These are phyloP conservation scores for Aspidapion aeneum DNA, from an alignment of 2,888 invertebrate species.

Conservation along the genomic window DNA sequence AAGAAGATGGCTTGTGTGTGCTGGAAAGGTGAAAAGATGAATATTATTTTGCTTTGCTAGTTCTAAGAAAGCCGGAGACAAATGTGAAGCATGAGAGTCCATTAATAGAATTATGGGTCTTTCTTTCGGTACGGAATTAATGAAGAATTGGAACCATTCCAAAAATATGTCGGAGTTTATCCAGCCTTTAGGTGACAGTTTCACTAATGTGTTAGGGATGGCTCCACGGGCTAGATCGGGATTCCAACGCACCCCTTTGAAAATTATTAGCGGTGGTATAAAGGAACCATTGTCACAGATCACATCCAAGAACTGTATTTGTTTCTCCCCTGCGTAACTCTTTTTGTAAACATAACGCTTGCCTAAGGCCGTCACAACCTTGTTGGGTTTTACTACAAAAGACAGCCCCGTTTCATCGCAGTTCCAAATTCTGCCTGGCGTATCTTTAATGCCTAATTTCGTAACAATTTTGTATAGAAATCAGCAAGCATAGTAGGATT, in stretches of 20 bases:
- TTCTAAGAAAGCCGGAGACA: background rate
- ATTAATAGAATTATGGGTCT: background rate
- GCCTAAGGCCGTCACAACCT: background rate
- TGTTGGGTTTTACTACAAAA: background rate
- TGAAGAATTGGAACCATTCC: too few species aligned
- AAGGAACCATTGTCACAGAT: background rate
- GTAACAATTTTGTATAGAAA: background rate
- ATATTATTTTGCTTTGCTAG: background rate
- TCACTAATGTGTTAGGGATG: background rate
- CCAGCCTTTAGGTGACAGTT: conserved; percentile 1
- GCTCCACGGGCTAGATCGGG: background rate
- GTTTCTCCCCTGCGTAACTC: background rate
- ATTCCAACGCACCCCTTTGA: background rate
- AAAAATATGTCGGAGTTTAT: background rate
- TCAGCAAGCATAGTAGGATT: background rate
- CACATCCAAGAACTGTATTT: background rate
- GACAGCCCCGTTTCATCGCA: background rate
- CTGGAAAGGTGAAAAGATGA: background rate
- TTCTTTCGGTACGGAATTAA: too few species aligned
- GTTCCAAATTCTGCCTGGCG: background rate
- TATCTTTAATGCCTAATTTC: background rate
- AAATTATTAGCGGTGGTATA: background rate
- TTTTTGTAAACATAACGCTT: background rate
- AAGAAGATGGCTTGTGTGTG: background rate
- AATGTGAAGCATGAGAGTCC: background rate